phyloP scores from a whole-genome alignment of 35 echinoderm and acorn worm genomes.

The Hemicentrotus pulcherrimus region DNA sequence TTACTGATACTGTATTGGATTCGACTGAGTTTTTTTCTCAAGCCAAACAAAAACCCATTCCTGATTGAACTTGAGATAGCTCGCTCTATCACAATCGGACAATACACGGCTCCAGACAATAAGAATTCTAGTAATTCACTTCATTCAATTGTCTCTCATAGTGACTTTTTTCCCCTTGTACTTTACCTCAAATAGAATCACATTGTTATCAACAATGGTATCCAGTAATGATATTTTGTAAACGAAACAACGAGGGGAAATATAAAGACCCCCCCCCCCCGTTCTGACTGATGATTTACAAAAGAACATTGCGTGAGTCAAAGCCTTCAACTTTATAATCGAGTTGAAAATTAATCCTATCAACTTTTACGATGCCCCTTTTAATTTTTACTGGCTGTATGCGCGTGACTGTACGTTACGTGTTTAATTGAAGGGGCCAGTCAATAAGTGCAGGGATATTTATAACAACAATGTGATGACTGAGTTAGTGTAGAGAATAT shows the following conservation, averaged over 20 bases:
- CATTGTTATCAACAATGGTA: neutral
- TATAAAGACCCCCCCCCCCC: neutral
- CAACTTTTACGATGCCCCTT: neutral
- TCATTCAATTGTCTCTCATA: neutral
- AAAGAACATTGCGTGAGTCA: neutral
- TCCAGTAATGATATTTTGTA: neutral
- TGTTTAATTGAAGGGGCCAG: neutral
- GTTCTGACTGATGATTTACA: neutral
- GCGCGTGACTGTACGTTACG: neutral
- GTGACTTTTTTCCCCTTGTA: neutral
- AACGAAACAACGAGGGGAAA: neutral
- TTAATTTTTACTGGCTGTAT: neutral
- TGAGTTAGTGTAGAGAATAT: neutral
- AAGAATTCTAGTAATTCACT: neutral
- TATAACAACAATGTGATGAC: neutral
- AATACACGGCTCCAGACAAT: neutral
- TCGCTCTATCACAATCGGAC: neutral
- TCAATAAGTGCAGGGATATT: neutral
- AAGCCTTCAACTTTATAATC: neutral
- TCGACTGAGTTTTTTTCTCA: neutral
- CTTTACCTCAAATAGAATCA: neutral
- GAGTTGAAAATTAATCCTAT: neutral
- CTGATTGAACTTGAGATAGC: neutral
- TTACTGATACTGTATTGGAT: neutral
- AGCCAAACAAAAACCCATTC: neutral